Base-by-base conservation (phyloP, 2,797 vertebrate genomes). In the Gila robusta region DNA sequence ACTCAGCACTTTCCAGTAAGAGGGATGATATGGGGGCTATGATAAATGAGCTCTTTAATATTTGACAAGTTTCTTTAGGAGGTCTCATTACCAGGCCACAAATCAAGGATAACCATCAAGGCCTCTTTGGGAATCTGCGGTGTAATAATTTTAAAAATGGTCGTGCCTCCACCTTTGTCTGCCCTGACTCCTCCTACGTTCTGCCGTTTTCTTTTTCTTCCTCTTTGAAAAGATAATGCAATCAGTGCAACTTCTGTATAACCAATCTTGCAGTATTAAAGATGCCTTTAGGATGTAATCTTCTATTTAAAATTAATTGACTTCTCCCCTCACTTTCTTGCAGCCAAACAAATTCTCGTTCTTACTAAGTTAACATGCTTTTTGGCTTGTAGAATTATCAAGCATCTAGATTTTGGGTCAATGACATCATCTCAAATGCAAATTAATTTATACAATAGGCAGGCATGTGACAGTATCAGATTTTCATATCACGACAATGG, bases 1-100 rank as follows among this genome's bases (percentile, higher is more conserved):
- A 87, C 54, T 87, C 84, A 81, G 86, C 77, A 54, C 78, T 70
- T 88, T 88, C 81, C 77, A 79, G 37, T 62, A 32, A 44, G 77
- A 54, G 35, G 79, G 79, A 83, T 74, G 64, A 84, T 81, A 79
- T 88, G 64, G 28, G 28, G 83, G 54, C 59, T 47, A 79, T 83
- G 82, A 88, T 87, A 85, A 90, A 90, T 23, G 82, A 89, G 89
- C 87, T 89, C 81, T 89, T 89, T 91, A 91, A 91, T 90, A 89
- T 89, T 86, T 91, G 87, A 86, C 47, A 73, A 81, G 90, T 85
- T 91, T 85, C 88, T 91, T 91, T 81, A 89, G 86, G 87, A 86
- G 86, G 86, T 88, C 86, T 90, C 86, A 89, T 89, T 91, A 87
- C 71, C 82, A 66, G 81, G 83, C 85, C 7, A 23, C 88, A 88